phyloP scores from a whole-genome alignment of 2,888 invertebrate genomes.

The Acrobasis repandana region DNA sequence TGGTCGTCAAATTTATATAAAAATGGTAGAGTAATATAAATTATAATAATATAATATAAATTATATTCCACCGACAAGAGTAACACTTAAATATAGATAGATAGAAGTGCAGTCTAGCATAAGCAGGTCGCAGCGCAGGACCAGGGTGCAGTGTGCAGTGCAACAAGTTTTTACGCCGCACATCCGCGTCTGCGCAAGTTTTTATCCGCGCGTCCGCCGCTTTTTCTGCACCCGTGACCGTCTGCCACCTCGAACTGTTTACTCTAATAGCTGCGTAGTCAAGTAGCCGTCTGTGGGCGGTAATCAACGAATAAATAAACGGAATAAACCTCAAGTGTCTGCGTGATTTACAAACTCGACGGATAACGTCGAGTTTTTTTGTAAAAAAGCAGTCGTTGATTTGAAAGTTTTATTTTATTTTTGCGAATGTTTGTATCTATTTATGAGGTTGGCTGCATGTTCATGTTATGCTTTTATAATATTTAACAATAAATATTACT shows the following conservation, averaged over 20 bases:
- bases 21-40: no score
- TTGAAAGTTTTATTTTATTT: neutral
- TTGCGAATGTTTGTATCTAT: no score
- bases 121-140: constrained; percentile 8
- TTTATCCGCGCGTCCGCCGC: constrained; percentile 15
- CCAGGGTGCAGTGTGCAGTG: constrained; percentile 7
- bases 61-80: no score
- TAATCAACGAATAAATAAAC: neutral
- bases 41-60: no score
- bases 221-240: constrained; percentile 18
- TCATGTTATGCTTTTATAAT: no score
- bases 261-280: constrained; percentile 3
- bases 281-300: neutral
- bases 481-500: no score
- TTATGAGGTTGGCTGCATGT: no score
- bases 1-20: no score
- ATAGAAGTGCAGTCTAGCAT: neutral
- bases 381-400: neutral
- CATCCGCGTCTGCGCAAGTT: constrained; percentile 21
- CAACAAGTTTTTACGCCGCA: constrained; percentile 19
- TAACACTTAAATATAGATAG: no score
- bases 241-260: constrained; percentile 22
- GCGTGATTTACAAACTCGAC: neutral
- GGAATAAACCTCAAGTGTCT: neutral
- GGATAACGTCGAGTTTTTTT: neutral